phyloP scores from a whole-genome alignment of 2,888 invertebrate genomes.

The Sphecodes monilicornis region DNA sequence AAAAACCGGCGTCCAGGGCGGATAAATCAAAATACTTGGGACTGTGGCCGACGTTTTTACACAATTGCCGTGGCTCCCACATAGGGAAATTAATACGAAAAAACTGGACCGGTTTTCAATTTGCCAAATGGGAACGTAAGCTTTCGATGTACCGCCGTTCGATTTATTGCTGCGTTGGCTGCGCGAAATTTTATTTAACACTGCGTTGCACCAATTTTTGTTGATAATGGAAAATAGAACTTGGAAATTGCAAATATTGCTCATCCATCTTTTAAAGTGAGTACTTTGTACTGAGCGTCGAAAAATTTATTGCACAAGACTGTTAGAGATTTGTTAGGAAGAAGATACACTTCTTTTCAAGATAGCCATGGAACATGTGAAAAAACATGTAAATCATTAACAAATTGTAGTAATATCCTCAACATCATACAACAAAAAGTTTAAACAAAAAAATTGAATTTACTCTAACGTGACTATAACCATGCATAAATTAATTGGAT shows the following conservation, averaged over 20 bases:
- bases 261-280: too few relatives aligned
- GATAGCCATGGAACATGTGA: neutral
- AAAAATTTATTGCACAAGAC: neutral
- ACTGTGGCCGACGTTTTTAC: slow-evolving; percentile 13
- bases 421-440: neutral
- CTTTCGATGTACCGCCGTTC: neutral
- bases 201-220: neutral
- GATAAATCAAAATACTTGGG: slow-evolving; percentile 16
- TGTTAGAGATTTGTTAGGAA: neutral
- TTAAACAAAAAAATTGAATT: neutral
- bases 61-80: neutral
- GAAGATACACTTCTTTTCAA: neutral
- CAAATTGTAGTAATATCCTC: neutral
- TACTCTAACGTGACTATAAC: neutral
- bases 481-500: too few relatives aligned
- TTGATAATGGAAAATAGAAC: neutral
- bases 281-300: too few relatives aligned
- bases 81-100: slow-evolving; percentile 1
- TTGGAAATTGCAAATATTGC: too few relatives aligned
- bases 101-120: neutral
- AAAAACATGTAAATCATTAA: neutral
- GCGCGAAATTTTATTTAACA: neutral
- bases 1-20: neutral
- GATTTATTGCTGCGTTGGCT: neutral
- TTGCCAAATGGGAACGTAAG: slow-evolving; percentile 11